Evolutionary conservation across 2,113 vertebrate genomes (phyloP), one percentile per base, ranked within the genome.

Genomic region (Phalacrocorax aristotelis): DNA sequence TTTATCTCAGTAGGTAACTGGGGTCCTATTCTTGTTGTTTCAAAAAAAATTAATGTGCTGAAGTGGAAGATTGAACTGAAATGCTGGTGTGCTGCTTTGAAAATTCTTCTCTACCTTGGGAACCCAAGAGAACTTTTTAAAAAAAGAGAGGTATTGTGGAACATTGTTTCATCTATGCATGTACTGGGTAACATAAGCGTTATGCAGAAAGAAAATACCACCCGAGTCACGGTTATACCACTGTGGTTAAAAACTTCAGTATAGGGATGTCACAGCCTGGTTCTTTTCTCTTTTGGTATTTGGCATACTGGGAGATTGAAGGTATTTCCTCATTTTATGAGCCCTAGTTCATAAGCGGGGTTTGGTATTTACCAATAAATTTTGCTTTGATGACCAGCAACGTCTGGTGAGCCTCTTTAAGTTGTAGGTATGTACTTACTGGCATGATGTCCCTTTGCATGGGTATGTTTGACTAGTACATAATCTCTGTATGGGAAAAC

Each of bases 21-120:
- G 99, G 99, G 99, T 29, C 99, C 99, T 18, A 98, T 99, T 80
- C 98, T 99, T 52, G 97, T 99, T 49, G 97, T 99, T 12, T 98
- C 98, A 48, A 98, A 98, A 68, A 98, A 98, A 5, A 98, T 98
- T 75, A 99, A 98, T 92, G 95, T 99, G 40, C 93, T 99, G 22
- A 99, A 97, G 87, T 99, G 99, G 99, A 99, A 99, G 93, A 96
- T 98, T 29, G 99, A 99, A 93, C 96, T 99, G 87, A 99, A 99
- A 90, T 98, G 98, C 30, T 99, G 99, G 99, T 99, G 99, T 93
- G 99, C 99, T 13, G 98, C 98, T 34, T 97, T 99, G 29, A 99
- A 99, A 95, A 98, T 98, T 40, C 98, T 99, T 29, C 89, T 99
- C 10, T 99, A 99, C 66, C 97, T 99, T 21, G 99, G 99, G 77